Percentiles rank a stretch among this genome's conserved stretches.
Evolutionary conservation across 2,797 vertebrate species (phyloP).

Genomic region (Sphenodon punctatus): DNA sequence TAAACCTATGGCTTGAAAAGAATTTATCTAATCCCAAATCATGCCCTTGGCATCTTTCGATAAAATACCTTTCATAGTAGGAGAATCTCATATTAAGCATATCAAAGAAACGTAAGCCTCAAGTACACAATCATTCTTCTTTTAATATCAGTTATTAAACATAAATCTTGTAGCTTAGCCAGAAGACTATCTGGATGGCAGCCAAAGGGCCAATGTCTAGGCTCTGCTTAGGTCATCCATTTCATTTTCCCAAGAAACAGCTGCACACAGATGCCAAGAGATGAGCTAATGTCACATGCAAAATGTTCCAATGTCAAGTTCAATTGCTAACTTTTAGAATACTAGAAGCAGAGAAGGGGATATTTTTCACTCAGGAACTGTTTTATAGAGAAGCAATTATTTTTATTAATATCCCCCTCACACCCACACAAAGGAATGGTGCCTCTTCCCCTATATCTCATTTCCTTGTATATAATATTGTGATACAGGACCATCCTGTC

Average conservation of each 20-base stretch:
- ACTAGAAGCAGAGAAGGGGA: conserved; percentile 30
- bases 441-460: conserved; percentile 30
- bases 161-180: conserved; percentile 1
- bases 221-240: not conserved
- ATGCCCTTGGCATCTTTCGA: not conserved
- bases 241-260: conserved; percentile 13
- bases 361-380: conserved; percentile 26
- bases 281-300: conserved; percentile 4
- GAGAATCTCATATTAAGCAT: not conserved
- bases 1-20: not conserved
- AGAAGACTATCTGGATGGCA: not conserved
- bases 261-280: conserved; percentile 20
- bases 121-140: not conserved
- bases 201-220: not conserved
- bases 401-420: conserved; percentile 48
- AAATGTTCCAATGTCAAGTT: conserved; percentile 22
- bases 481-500: conserved; percentile 57
- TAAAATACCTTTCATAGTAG: not conserved
- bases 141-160: conserved; percentile 6
- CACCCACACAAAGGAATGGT: not conserved
- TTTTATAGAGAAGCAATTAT: conserved; percentile 52
- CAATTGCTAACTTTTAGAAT: conserved; percentile 30
- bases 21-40: not conserved
- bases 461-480: conserved; percentile 29
- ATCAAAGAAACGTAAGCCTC: not conserved